These are phyloP conservation scores for Phymanthus crucifer DNA, from an alignment of 92 coral and sea anemone species.

Conservation along the genomic window DNA sequence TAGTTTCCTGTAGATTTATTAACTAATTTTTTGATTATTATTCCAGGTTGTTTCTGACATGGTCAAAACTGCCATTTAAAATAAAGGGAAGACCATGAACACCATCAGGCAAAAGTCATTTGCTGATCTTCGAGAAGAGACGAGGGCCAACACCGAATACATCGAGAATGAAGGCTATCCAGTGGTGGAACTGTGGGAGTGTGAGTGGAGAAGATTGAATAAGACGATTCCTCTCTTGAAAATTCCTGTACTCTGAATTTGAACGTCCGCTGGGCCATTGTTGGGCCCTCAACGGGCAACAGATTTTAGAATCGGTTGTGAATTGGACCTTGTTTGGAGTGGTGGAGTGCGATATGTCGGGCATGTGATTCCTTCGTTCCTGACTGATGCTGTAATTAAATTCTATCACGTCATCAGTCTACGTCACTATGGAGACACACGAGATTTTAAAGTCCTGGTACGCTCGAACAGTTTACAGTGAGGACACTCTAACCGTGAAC, in stretches of 20 bases:
- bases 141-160: conserved; percentile 15
- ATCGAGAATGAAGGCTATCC: conserved; percentile 14
- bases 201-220: conserved; percentile 27
- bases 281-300: too few relatives aligned
- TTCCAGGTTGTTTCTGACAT: conserved; percentile 35
- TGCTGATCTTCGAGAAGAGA: conserved; percentile 17
- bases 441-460: too few relatives aligned
- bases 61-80: conserved; percentile 15
- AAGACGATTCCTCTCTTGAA: conserved; percentile 15
- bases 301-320: too few relatives aligned
- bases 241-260: too few relatives aligned
- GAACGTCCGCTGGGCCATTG: conserved; percentile 28
- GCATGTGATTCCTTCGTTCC: too few relatives aligned
- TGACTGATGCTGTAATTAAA: too few relatives aligned
- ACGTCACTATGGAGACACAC: too few relatives aligned
- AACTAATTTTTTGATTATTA: too few relatives aligned
- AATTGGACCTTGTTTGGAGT: conserved; percentile 9
- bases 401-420: too few relatives aligned
- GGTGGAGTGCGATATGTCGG: not conserved
- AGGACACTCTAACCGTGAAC: too few relatives aligned
- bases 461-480: too few relatives aligned
- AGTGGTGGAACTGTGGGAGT: conserved; percentile 31
- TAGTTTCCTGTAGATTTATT: too few relatives aligned
- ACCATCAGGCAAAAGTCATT: conserved; percentile 15
- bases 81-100: not conserved